Evolutionary conservation across 2,113 vertebrate genomes (phyloP), one percentile per base, ranked within the genome.

Genomic region (Neogobius melanostomus): DNA sequence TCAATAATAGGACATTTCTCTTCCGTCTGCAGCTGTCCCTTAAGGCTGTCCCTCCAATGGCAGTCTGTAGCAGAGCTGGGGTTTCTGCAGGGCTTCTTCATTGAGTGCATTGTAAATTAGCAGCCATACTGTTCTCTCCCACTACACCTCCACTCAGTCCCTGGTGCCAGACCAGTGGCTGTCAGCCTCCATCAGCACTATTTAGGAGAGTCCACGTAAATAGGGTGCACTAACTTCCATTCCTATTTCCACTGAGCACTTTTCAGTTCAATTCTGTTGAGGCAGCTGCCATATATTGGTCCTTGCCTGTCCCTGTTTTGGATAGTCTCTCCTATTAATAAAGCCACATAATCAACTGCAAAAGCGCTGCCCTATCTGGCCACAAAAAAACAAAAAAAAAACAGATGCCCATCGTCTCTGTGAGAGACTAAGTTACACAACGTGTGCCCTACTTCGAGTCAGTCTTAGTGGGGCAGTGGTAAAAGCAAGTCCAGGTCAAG

Each of bases 231-330:
- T 82, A 36, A 36, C 28, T 36, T 75, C 72, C 53, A 69, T 80
- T 86, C 75, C 67, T 69, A 81, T 81, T 84, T 77, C 67, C 71
- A 81, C 79, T 84, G 66, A 80, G 48, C 64, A 63, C 59, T 79
- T 12, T 17, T 69, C 74, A 71, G 6, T 77, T 75, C 21, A 77
- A 80, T 80, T 73, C 65, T 75, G 73, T 75, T 63, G 72, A 71
- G 75, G 57, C 49, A 8, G 21, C 68, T 65, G 64, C 76, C 71
- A 79, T 79, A 71, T 67, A 64, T 43, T 74, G 46, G 50, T 47
- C 76, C 49, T 6, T n/a, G 61, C n/a, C 63, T 71, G 36, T 74
- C 56, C n/a, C 59, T 66, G 36, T 72, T 64, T 49, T 74, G 56
- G n/a, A 66, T 71, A 64, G 70, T 72, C 75, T 64, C 63, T 68